Conservation (phyloP, 2,113 vertebrate species). For the Puntigrus tetrazona region DNA sequence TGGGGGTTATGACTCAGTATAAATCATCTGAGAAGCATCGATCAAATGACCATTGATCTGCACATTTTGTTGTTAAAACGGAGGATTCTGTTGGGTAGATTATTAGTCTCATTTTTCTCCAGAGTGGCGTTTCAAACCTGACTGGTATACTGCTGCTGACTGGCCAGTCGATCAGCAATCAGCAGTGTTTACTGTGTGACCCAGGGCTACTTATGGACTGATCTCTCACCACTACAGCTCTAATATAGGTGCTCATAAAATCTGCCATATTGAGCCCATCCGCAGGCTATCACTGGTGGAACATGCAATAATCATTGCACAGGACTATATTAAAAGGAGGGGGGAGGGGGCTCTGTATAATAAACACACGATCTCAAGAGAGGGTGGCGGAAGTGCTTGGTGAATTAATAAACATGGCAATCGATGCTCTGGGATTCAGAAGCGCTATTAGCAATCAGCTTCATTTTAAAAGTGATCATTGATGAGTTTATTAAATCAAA, state of each 20-base stretch:
- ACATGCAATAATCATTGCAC: slow-evolving; percentile 46
- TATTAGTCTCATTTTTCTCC: slow-evolving; percentile 50
- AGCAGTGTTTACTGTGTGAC: slow-evolving; percentile 55
- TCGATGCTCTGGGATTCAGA: slow-evolving; percentile 51
- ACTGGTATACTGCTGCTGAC: slow-evolving; percentile 39
- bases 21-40: slow-evolving; percentile 51
- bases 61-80: slow-evolving; percentile 49
- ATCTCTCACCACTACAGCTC: slow-evolving; percentile 38
- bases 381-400: slow-evolving; percentile 37
- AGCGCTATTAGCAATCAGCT: slow-evolving; percentile 48
- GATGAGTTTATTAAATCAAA: slow-evolving; percentile 50
- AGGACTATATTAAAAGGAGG: slow-evolving; percentile 42
- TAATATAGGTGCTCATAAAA: slow-evolving; percentile 51
- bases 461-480: slow-evolving; percentile 46
- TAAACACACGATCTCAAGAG: slow-evolving; percentile 46
- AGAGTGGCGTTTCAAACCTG: slow-evolving; percentile 37
- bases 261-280: slow-evolving; percentile 31
- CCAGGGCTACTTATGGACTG: slow-evolving; percentile 44
- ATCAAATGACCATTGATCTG: slow-evolving; percentile 47
- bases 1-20: slow-evolving; percentile 48
- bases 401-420: slow-evolving; percentile 53
- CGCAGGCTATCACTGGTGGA: slow-evolving; percentile 26
- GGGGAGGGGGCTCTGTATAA: neutral
- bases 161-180: slow-evolving; percentile 51
- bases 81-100: slow-evolving; percentile 42